Evolutionary conservation across 92 coral and sea anemone genomes (phyloP).

Genomic region (Zoanthus gigantus): DNA sequence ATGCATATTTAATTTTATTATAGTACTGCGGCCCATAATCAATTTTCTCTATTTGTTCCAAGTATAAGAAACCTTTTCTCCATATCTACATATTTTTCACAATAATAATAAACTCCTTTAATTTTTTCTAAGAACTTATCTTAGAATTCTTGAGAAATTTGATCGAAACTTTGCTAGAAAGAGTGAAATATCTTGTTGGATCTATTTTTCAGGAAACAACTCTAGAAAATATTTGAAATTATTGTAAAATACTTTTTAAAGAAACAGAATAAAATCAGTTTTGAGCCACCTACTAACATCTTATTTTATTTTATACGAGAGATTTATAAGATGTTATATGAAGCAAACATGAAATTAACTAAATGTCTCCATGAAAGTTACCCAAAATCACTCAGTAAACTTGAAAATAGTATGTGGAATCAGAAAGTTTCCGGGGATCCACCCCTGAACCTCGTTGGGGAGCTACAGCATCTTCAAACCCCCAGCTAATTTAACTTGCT

Average conservation of each 20-base stretch:
- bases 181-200: slow-evolving; percentile 7
- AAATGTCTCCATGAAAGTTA: not conserved
- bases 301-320: slow-evolving; percentile 3
- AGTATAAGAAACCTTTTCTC: slow-evolving; percentile 6
- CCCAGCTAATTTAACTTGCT: slow-evolving; percentile 1
- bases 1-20: not conserved
- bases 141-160: slow-evolving; percentile 5
- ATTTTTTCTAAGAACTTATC: slow-evolving; percentile 2
- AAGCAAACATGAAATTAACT: slow-evolving; percentile 2
- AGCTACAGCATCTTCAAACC: slow-evolving; percentile 1
- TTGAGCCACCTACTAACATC: slow-evolving; percentile 8
- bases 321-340: slow-evolving; percentile 5
- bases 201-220: slow-evolving; percentile 6
- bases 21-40: slow-evolving; percentile 3
- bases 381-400: not conserved
- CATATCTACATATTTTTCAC: slow-evolving; percentile 5
- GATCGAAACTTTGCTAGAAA: slow-evolving; percentile 4
- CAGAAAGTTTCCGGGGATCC: not conserved
- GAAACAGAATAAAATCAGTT: slow-evolving; percentile 5
- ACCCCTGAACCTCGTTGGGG: not conserved
- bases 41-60: not conserved
- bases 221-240: slow-evolving; percentile 1
- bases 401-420: not conserved
- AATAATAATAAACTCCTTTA: not conserved
- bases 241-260: slow-evolving; percentile 2